A percentile compares a stretch with the other conserved stretches of the same genome.
Conservation (phyloP, 2,888 invertebrate genomes). For the Stenodema calcarata region DNA sequence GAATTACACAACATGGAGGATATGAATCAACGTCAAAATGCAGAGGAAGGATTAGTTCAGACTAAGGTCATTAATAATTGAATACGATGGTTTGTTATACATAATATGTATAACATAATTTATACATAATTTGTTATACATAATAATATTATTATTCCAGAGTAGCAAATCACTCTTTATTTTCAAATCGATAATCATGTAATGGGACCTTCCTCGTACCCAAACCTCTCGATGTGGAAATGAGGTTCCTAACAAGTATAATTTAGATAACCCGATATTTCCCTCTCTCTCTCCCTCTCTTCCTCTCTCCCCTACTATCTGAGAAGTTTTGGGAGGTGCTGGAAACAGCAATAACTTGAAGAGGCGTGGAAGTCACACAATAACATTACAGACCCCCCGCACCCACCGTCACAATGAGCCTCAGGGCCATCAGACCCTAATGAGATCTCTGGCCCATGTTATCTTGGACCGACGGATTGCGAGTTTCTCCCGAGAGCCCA, state of each 20-base stretch:
- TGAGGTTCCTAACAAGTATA: background rate
- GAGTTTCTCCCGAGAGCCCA: background rate
- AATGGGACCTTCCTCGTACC: no score
- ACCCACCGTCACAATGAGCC: slow-evolving; percentile 5
- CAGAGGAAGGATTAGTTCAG: no score
- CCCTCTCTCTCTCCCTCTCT: background rate
- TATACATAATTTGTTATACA: no score
- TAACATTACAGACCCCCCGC: background rate
- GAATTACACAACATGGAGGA: no score
- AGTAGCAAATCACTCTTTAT: no score
- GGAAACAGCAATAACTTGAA: background rate
- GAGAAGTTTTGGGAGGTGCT: background rate
- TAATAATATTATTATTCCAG: no score
- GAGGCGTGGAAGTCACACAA: background rate
- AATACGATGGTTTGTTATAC: no score
- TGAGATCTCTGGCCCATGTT: background rate
- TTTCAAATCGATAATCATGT: no score
- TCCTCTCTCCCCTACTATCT: no score
- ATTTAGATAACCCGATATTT: background rate
- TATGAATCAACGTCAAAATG: no score
- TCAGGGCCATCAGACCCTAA: background rate
- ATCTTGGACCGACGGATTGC: background rate
- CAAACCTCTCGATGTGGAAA: background rate
- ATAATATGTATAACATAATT: no score
- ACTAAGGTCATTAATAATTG: no score